Evolutionary conservation across 2,797 vertebrate species (phyloP).

Genomic region (Carduelis carduelis): DNA sequence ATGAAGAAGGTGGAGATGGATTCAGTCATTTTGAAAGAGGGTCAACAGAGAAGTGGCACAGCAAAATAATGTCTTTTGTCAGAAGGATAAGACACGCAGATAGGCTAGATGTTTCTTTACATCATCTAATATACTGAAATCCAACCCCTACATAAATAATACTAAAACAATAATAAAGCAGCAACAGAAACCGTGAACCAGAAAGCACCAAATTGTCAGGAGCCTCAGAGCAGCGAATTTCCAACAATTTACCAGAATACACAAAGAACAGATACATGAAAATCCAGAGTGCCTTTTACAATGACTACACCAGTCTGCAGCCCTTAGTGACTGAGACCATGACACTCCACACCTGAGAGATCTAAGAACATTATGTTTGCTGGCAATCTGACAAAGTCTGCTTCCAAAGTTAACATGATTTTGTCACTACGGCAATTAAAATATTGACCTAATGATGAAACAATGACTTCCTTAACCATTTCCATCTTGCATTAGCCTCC

Average conservation of each 20-base stretch:
- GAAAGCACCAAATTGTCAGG: background rate
- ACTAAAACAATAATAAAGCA: background rate
- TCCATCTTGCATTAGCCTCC: background rate
- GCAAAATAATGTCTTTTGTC: background rate
- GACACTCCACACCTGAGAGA: background rate
- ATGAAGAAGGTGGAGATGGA: background rate
- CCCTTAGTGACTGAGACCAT: background rate
- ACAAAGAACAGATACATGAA: background rate
- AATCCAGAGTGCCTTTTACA: background rate
- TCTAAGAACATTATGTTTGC: background rate
- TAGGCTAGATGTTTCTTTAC: background rate
- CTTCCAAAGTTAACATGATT: background rate
- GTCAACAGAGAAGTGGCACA: rapidly evolving
- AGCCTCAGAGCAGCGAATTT: background rate
- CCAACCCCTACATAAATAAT: background rate
- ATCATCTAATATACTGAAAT: background rate
- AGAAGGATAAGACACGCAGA: background rate
- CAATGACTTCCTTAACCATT: background rate
- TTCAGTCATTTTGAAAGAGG: background rate
- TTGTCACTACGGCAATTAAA: constrained; percentile 1
- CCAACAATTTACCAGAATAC: background rate
- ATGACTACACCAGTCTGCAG: background rate
- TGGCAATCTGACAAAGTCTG: background rate
- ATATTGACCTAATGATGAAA: background rate
- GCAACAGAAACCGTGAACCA: background rate